Conservation (phyloP, 1,140 invertebrate species). For the Calephelis virginiensis region DNA sequence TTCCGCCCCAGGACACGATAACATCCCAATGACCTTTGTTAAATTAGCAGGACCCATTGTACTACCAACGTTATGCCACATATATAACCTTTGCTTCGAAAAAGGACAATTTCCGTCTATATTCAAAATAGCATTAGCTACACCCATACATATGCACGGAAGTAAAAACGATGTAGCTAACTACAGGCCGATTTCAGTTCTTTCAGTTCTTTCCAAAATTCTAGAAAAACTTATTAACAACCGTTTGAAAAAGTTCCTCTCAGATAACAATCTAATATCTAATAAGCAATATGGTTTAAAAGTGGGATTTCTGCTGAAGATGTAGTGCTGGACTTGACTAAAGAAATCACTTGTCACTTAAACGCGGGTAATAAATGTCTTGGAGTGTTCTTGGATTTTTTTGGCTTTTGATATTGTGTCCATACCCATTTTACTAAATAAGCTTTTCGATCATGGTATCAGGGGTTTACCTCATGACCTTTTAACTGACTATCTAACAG, state of each 20-base stretch:
- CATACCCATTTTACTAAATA: too few relatives aligned
- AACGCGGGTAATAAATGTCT: constrained; percentile 23
- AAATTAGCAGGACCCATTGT: constrained; percentile 16
- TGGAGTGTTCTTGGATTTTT: constrained; percentile 12
- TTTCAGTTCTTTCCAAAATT: constrained; percentile 19
- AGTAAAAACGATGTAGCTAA: constrained; percentile 18
- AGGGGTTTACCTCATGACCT: too few relatives aligned
- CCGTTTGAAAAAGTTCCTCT: constrained; percentile 17
- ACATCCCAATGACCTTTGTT: constrained; percentile 18
- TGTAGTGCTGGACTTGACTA: constrained; percentile 21
- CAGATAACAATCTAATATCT: constrained; percentile 15
- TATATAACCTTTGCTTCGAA: constrained; percentile 25
- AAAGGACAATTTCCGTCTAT: constrained; percentile 13
- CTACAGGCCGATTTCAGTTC: constrained; percentile 20
- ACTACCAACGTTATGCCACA: constrained; percentile 19
- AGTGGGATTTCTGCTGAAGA: constrained; percentile 24
- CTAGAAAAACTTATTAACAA: constrained; percentile 23
- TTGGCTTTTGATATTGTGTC: too few relatives aligned
- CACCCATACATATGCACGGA: constrained; percentile 24
- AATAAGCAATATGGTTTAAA: constrained; percentile 25
- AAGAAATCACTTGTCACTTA: constrained; percentile 20
- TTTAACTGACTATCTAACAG: too few relatives aligned
- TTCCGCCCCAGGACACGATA: constrained; percentile 19
- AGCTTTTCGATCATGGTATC: too few relatives aligned
- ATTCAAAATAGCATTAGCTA: constrained; percentile 21